Evolutionary conservation across 2,113 vertebrate genomes (phyloP).

Genomic region (Cottus gobio): DNA sequence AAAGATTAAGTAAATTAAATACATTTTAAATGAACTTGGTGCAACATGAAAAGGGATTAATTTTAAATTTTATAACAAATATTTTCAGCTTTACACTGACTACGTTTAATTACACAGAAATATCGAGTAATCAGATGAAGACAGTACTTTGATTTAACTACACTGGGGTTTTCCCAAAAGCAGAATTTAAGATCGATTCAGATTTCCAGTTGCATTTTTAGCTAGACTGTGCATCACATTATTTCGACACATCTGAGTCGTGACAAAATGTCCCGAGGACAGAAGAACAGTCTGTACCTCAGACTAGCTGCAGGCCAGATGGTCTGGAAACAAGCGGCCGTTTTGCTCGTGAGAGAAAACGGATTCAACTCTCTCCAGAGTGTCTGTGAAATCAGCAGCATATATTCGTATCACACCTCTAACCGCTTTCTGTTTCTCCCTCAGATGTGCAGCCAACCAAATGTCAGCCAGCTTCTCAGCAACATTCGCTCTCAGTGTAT

Average conservation of each 20-base stretch:
- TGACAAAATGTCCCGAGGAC: conserved; percentile 3
- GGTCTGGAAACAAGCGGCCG: conserved; percentile 8
- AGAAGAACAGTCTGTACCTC: conserved; percentile 32
- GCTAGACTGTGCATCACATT: too few relatives aligned
- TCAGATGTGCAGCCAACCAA: conserved; percentile 98
- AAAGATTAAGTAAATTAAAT: too few relatives aligned
- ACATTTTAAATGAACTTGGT: too few relatives aligned
- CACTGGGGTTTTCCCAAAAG: not conserved
- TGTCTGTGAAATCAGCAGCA: conserved; percentile 22
- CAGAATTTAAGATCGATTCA: not conserved
- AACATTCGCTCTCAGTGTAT: conserved; percentile 99
- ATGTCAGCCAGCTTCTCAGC: conserved; percentile 97
- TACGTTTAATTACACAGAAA: not conserved
- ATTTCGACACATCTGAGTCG: conserved; percentile 2
- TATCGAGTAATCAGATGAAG: not conserved
- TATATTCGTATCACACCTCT: conserved; percentile 19
- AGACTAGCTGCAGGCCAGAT: conserved; percentile 30
- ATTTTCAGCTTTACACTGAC: too few relatives aligned
- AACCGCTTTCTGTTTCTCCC: conserved; percentile 16
- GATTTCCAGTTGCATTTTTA: too few relatives aligned
- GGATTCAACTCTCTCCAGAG: conserved; percentile 22
- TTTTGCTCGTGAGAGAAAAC: conserved; percentile 6
- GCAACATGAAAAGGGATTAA: too few relatives aligned
- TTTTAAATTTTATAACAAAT: too few relatives aligned
- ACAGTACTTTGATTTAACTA: not conserved